Base-by-base conservation (phyloP, 2,797 vertebrate species). In the Sebastes elongatus region DNA sequence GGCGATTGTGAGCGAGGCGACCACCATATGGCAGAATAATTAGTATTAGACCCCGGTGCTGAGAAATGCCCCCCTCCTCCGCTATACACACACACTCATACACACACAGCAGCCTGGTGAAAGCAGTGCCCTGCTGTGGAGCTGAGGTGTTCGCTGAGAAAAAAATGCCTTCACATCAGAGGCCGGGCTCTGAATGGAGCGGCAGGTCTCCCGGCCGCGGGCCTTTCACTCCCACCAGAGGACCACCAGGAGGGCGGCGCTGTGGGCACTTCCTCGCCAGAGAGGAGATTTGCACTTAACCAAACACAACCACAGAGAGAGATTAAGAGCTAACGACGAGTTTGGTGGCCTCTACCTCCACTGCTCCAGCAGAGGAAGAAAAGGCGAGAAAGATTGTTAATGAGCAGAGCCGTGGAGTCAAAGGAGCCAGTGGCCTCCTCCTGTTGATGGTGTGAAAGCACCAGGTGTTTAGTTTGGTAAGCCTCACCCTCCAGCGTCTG, bases 21-120 rank as follows among this genome's bases (percentile, higher is more conserved):
- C 92, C 95, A 96, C 97, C 98, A 99, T 99, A 99, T 99, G 98
- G 97, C 88, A 89, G 96, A 97, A 98, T 98, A 98, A 99, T 99
- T 98, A 98, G 97, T 97, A 97, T 97, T 96, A 94, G 95, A 97
- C 95, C 95, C 93, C 92, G 88, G 94, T 96, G 95, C 91, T 95
- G 94, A 96, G 96, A 96, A 97, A 97, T 96, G 93, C 93, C 91
- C 75, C 85, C 84, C 83, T 77, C 83, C 13, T 90, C 89, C 86
- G 32, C 71, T 74, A 22, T 11, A 76, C 78, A 67, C 78, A 67
- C 78, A 81, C 78, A 82, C 82, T 77, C 68, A 35, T 46, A 49
- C 75, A 83, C 82, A 88, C 83, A 81, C 78, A 73, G 57, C 59
- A 33, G 76, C 75, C 68, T 28, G 76, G 76, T 92, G 93, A 94